Percentiles rank a stretch among this genome's conserved stretches.
phyloP scores from a whole-genome alignment of 2,113 vertebrate genomes.

The Prionailurus viverrinus region DNA sequence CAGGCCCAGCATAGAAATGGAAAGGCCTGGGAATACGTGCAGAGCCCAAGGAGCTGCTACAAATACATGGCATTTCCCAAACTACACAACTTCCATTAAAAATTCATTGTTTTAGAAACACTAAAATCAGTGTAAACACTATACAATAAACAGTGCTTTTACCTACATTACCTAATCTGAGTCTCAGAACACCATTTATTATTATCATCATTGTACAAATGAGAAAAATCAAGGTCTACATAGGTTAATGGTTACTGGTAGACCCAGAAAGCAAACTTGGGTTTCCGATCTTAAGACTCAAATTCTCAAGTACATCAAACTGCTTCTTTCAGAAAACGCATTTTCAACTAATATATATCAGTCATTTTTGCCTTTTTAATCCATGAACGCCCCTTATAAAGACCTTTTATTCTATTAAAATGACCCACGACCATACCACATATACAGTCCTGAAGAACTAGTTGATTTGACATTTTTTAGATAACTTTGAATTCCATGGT shows the following conservation, averaged over 20 bases:
- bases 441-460: conserved; percentile 7
- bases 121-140: neutral
- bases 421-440: neutral
- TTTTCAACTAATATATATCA: conserved; percentile 1
- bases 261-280: neutral
- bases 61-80: neutral
- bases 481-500: conserved; percentile 57
- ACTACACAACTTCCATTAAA: neutral
- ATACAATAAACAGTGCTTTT: neutral
- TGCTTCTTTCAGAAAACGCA: conserved; percentile 20
- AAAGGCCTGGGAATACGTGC: neutral
- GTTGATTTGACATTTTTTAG: neutral
- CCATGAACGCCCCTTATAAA: neutral
- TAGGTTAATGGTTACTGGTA: neutral
- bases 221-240: neutral
- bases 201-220: neutral
- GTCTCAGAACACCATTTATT: neutral
- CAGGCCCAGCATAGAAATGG: neutral
- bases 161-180: neutral
- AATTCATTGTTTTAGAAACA: neutral
- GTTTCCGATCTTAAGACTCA: neutral
- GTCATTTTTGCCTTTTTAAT: conserved; percentile 26
- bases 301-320: neutral
- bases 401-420: conserved; percentile 45
- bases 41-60: neutral